These are phyloP conservation scores for Eledona agricola DNA, from an alignment of 2,888 invertebrate species.

Conservation along the genomic window DNA sequence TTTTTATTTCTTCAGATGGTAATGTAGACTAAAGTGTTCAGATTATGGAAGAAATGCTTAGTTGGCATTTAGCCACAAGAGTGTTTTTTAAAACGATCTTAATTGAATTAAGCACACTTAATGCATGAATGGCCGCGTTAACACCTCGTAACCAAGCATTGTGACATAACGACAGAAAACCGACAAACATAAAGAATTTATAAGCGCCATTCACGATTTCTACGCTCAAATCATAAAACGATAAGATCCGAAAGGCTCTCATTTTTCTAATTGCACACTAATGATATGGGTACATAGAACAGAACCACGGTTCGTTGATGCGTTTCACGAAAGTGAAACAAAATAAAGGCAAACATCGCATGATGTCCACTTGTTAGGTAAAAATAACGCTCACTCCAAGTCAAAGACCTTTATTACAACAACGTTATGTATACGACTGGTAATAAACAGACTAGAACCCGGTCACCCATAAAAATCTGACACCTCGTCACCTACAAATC, in stretches of 20 bases:
- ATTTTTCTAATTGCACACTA: too few relatives aligned
- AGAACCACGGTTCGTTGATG: conserved; percentile 19
- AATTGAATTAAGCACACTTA: conserved; percentile 18
- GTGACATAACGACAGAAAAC: too few relatives aligned
- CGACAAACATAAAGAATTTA: too few relatives aligned
- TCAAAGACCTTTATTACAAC: conserved; percentile 20
- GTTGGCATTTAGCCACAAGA: conserved; percentile 6
- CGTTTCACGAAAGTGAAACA: conserved; percentile 16
- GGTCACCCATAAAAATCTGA: too few relatives aligned
- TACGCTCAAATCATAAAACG: too few relatives aligned
- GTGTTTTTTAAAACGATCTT: conserved; percentile 7
- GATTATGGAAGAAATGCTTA: conserved; percentile 16
- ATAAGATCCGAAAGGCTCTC: too few relatives aligned
- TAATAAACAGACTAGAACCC: conserved; percentile 12
- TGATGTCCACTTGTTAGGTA: too few relatives aligned
- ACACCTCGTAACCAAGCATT: conserved; percentile 4
- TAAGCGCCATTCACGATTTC: too few relatives aligned
- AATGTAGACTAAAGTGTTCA: conserved; percentile 8
- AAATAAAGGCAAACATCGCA: conserved; percentile 7
- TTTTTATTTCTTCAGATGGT: too few relatives aligned
- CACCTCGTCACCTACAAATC: neutral
- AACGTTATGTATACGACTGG: conserved; percentile 1
- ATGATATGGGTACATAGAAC: too few relatives aligned
- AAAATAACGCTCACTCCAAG: conserved; percentile 2
- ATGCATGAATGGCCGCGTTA: conserved; percentile 12